These are phyloP conservation scores for Charaxes varanes DNA, from an alignment of 1,140 invertebrate species.

Conservation along the genomic window DNA sequence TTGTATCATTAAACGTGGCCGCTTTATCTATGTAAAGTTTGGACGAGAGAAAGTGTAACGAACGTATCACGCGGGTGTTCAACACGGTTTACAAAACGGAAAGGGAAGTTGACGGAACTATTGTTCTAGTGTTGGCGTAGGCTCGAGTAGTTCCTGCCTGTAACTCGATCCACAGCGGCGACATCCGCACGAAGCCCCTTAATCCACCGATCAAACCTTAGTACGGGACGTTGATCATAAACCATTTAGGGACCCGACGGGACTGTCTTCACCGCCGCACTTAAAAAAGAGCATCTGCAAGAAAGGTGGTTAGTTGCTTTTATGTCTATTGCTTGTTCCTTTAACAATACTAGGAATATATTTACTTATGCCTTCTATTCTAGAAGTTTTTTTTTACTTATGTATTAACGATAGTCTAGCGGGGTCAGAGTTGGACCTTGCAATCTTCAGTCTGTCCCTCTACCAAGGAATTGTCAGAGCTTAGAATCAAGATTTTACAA, in stretches of 20 bases:
- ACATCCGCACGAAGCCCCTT: conserved; percentile 63
- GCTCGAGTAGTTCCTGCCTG: conserved; percentile 29
- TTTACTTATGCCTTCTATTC: too few species aligned
- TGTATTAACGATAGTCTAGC: too few species aligned
- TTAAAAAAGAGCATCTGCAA: too few species aligned
- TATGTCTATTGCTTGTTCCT: too few species aligned
- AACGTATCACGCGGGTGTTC: conserved; percentile 3
- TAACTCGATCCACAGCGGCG: conserved; percentile 47
- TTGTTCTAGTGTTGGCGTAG: conserved; percentile 25
- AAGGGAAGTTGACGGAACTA: conserved; percentile 14
- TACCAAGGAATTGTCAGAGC: too few species aligned
- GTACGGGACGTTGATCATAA: conserved; percentile 27
- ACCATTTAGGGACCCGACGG: conserved; percentile 18
- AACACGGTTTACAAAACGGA: conserved; percentile 13
- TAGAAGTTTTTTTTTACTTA: too few species aligned
- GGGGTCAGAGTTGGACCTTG: too few species aligned
- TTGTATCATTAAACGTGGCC: too few species aligned
- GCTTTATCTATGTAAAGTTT: neutral
- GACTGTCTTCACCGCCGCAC: neutral
- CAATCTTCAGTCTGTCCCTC: too few species aligned
- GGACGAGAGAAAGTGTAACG: neutral
- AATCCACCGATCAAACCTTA: conserved; percentile 35
- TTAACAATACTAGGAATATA: too few species aligned
- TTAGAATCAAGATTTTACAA: too few species aligned
- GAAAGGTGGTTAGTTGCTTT: too few species aligned